Base-by-base conservation (phyloP, 2,888 invertebrate species). In the Tetranychus piercei region DNA sequence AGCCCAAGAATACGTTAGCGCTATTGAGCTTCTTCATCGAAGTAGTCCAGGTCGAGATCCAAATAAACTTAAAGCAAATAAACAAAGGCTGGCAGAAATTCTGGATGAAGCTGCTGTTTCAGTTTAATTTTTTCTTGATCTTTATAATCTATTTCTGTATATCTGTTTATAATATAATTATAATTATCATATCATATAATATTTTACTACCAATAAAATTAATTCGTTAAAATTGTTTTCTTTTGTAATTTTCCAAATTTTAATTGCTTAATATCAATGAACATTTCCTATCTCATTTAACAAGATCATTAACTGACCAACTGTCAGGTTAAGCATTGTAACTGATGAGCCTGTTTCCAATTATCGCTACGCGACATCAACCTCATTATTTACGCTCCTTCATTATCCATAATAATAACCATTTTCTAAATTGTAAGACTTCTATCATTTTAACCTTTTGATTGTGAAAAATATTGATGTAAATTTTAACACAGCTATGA, bases 1-100 rank as follows among this genome's bases (percentile, higher is more conserved):
- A 0, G 90, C 91, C 82, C 84, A 91, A 80, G 94, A 95, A 82
- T 92, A 94, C 82, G 87, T 89, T 81, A 90, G 91, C 82, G 89
- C 92, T 65, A 86, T 79, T 9, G 76, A 77, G 18, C 74, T 79
- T 11, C 73, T 78, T 7, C 77, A 78, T 73, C 73, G 76, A 43
- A 78, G 77, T 71, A 67, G 71, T 69, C 75, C 76, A 64, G 77
- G 77, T 20, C 55, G 73, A 8, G 76, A 78, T 44, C 75, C 75
- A 45, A 71, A 75, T 15, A 71, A 75, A 15, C 72, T 78, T 1
- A 75, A 75, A 65, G 66, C 71, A 11, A 71, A 75, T 6, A 71
- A 76, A n/a, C 75, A 77, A 22, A 76, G 77, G 71, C 69, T 78
- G n/a, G 75, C 74, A 15, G 77, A 78, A 65, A 78, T 78, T 64